phyloP scores from a whole-genome alignment of 2,888 invertebrate species.

The Drosophila nr. fundita region DNA sequence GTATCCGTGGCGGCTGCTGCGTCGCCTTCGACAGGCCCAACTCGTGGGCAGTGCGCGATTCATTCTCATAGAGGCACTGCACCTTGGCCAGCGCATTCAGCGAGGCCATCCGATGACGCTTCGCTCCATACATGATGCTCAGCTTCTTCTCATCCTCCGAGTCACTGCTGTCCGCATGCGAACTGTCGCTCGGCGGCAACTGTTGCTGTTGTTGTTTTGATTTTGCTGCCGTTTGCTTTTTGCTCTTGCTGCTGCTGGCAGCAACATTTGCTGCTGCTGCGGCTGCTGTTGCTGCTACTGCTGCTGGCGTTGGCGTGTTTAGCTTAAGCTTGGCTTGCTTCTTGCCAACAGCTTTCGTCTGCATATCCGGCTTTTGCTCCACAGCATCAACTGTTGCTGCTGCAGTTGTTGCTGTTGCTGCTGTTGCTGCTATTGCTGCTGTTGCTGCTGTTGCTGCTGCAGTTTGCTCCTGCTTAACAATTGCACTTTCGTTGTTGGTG shows the following conservation, averaged over 20 bases:
- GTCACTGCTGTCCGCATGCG: conserved; percentile 67
- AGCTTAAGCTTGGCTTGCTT: conserved; percentile 36
- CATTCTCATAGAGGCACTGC: conserved; percentile 95
- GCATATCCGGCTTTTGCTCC: conserved; percentile 2
- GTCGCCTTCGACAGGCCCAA: conserved; percentile 86
- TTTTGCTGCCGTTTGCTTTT: conserved; percentile 28
- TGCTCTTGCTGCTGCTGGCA: conserved; percentile 15
- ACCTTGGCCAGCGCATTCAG: conserved; percentile 95
- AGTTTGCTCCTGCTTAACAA: conserved; percentile 14
- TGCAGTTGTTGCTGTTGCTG: not conserved
- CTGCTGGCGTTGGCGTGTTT: conserved; percentile 23
- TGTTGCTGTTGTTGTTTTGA: conserved; percentile 15
- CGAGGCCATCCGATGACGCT: conserved; percentile 94
- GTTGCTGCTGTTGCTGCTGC: conserved; percentile 2
- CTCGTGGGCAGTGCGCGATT: conserved; percentile 90
- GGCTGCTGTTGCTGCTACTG: not conserved
- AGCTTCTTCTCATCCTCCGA: conserved; percentile 83
- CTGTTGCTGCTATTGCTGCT: not conserved
- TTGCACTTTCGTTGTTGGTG: not conserved
- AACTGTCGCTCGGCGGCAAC: conserved; percentile 48
- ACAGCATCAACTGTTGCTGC: not conserved
- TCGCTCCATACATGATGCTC: conserved; percentile 87
- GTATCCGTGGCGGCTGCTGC: conserved; percentile 85
- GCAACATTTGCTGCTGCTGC: not conserved
- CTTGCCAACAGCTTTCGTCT: conserved; percentile 23